Conservation (phyloP, 1,140 invertebrate species). For the Belonocnema kinseyi region DNA sequence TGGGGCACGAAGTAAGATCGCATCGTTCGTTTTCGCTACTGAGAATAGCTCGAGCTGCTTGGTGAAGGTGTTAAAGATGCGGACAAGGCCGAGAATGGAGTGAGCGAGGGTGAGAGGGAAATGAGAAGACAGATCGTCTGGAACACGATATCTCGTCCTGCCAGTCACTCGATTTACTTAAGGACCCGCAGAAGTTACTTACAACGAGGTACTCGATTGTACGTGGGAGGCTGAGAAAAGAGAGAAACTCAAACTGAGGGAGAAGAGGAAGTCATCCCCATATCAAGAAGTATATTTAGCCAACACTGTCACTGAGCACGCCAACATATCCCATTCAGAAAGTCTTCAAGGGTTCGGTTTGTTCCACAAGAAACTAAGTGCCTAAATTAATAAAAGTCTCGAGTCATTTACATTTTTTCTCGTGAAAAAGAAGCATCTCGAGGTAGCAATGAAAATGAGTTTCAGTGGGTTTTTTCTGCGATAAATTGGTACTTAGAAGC, state of each 20-base stretch:
- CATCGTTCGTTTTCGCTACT: not conserved
- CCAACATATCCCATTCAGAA: slow-evolving; percentile 5
- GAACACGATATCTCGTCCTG: slow-evolving; percentile 39
- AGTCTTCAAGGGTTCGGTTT: not conserved
- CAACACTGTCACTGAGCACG: slow-evolving; percentile 39
- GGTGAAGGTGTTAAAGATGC: slow-evolving; percentile 21
- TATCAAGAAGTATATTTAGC: slow-evolving; percentile 46
- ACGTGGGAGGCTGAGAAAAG: not conserved
- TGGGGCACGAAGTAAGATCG: not conserved
- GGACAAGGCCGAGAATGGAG: slow-evolving; percentile 32
- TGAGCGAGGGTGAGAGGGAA: slow-evolving; percentile 13
- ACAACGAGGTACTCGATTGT: slow-evolving; percentile 4
- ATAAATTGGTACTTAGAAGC: too few relatives aligned
- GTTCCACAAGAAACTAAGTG: not conserved
- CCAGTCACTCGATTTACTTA: slow-evolving; percentile 32
- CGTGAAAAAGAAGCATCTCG: not conserved
- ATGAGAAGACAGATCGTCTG: slow-evolving; percentile 5
- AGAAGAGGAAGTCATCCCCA: slow-evolving; percentile 2
- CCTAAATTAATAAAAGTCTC: not conserved
- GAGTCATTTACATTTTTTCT: not conserved
- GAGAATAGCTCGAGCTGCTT: not conserved
- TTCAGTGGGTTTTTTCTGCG: not conserved
- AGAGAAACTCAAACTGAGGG: not conserved
- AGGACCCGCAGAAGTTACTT: slow-evolving; percentile 33
- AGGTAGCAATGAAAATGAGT: not conserved